These are phyloP conservation scores for Hyles lineata DNA, from an alignment of 2,888 invertebrate species.

Conservation along the genomic window DNA sequence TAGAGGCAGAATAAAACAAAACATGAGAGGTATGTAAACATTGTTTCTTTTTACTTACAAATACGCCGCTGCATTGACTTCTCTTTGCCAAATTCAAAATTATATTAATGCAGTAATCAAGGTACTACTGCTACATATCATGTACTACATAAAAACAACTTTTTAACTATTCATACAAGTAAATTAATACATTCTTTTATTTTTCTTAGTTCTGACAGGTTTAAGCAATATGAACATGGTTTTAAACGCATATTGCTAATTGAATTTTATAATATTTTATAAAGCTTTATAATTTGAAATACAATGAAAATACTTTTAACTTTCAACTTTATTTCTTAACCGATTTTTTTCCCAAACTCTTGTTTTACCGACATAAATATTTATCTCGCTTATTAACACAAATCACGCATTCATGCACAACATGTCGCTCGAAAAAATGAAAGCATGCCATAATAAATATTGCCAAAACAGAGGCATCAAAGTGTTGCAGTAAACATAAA, in stretches of 20 bases:
- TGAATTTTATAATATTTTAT: not conserved
- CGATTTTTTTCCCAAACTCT: not conserved
- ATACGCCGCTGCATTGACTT: slow-evolving; percentile 34
- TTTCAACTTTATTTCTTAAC: not conserved
- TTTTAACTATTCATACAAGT: not conserved
- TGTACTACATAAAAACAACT: slow-evolving; percentile 15
- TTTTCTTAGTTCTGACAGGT: slow-evolving; percentile 8
- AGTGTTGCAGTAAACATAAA: not conserved
- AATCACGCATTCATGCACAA: not conserved
- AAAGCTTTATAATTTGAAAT: slow-evolving; percentile 13
- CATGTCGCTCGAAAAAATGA: not conserved
- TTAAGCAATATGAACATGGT: slow-evolving; percentile 10
- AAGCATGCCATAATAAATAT: slow-evolving; percentile 1
- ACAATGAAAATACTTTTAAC: slow-evolving; percentile 4
- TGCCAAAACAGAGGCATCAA: not conserved
- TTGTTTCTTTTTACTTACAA: slow-evolving; percentile 40
- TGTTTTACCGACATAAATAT: not conserved
- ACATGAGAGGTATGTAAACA: slow-evolving; percentile 35
- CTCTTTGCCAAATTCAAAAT: slow-evolving; percentile 29
- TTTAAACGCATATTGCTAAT: slow-evolving; percentile 18
- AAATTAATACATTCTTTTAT: slow-evolving; percentile 1
- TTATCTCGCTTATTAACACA: slow-evolving; percentile 16
- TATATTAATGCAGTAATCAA: slow-evolving; percentile 15
- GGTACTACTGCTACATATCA: slow-evolving; percentile 1
- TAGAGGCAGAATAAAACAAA: slow-evolving; percentile 1